Evolutionary conservation across 2,797 vertebrate species (phyloP).

Genomic region (Sebastes taczanowskii): DNA sequence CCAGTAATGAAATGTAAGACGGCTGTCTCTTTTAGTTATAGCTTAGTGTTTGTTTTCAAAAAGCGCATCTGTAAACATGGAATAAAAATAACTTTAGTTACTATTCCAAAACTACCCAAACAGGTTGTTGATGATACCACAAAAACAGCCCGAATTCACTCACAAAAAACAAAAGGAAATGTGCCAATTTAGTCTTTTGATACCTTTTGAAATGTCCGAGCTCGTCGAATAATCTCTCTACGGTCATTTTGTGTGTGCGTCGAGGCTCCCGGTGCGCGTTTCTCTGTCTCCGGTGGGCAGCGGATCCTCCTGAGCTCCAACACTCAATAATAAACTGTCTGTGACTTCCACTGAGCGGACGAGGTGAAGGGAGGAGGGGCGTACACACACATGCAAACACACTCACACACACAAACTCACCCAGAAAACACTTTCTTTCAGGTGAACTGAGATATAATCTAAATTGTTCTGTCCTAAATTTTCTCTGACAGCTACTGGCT

Average conservation of each 20-base stretch:
- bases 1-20: background rate
- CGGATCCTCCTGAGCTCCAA: constrained; percentile 8
- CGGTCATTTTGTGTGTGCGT: constrained; percentile 62
- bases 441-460: rapidly evolving
- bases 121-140: background rate
- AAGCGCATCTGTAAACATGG: background rate
- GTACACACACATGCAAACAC: background rate
- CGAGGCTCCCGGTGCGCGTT: constrained; percentile 24
- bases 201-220: constrained; percentile 86
- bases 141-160: rapidly evolving
- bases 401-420: background rate
- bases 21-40: background rate
- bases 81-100: background rate
- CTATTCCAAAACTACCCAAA: background rate
- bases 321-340: constrained; percentile 3
- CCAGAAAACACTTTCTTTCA: no score
- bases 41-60: background rate
- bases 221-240: constrained; percentile 83
- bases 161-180: background rate
- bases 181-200: background rate
- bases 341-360: background rate
- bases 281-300: background rate
- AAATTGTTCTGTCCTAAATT: background rate
- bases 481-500: no score
- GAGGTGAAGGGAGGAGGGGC: constrained; percentile 49